Evolutionary conservation across 64 coral and sea anemone species (phyloP), one percentile per base, ranked within the genome.

Genomic region (Montipora cactus): DNA sequence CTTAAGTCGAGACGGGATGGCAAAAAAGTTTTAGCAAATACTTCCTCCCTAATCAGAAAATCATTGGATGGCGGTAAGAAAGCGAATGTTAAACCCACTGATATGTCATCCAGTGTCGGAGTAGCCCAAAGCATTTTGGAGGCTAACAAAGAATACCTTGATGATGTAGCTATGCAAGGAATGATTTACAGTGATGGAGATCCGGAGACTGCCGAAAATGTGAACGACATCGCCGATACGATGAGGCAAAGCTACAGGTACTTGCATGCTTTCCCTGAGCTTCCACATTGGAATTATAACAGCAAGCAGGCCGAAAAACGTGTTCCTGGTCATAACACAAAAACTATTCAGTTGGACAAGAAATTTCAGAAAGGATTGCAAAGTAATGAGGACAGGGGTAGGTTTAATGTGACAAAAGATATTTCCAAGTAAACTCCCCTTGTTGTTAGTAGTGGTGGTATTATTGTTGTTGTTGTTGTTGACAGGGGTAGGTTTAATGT

Each of bases 81-180:
- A 49, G 82, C 4, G 3, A 50, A 70, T 23, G 21, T 8, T 19
- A 4, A 45, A 9, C 18, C 70, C 1, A 16, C 18, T 86, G 66
- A 71, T 19, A n/a, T 46, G 62, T 3, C n/a, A 71, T 47, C 62
- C 45, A 70, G 82, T 71, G 66, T 6, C 61, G 67, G 59, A 47
- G 67, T 86, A 14, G 82, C 82, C 15, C 12, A 86, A 45, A 86
- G 66, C 45, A 86, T 86, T 12, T 86, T 86, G 66, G 82, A 86
- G 47, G 82, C 82, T 18, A 86, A 86, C 66, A 86, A 86, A 37
- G 82, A 86, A 67, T 86, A 86, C 66, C 82, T 86, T 21, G 82
- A 86, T 49, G 82, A 67, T 19, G 18, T 86, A 4, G 82, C 82
- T 13, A 86, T 70, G 82, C 82, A 86, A 64, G 82, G 82, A 72